Evolutionary conservation across 2,797 vertebrate genomes (phyloP).

Genomic region (Micromesistius poutassou): DNA sequence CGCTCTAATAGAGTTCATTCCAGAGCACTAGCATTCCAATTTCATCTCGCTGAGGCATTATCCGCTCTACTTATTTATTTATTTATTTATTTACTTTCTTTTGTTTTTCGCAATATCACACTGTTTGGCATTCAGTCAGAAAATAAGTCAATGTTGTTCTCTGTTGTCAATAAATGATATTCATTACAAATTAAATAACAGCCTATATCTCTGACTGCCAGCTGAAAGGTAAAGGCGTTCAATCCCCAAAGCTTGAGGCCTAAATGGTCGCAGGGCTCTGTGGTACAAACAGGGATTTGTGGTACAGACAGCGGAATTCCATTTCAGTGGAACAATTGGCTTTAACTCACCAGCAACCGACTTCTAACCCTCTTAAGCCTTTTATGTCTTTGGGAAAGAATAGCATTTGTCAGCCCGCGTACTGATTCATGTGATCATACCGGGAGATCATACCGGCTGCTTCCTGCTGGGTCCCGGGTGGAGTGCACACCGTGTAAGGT

Average conservation of each 20-base stretch:
- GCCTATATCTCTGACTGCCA: not conserved
- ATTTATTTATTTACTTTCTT: constrained; percentile 32
- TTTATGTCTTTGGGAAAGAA: not conserved
- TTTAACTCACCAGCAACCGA: not conserved
- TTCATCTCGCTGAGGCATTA: constrained; percentile 56
- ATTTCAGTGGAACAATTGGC: not conserved
- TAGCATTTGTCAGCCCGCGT: not conserved
- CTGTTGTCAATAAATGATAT: not conserved
- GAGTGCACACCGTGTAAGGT: not conserved
- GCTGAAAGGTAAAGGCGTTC: not conserved
- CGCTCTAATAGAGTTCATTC: constrained; percentile 38
- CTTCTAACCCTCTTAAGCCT: not conserved
- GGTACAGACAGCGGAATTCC: not conserved
- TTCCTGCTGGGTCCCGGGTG: not conserved
- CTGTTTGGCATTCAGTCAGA: not conserved
- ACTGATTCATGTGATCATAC: not conserved
- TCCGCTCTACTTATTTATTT: constrained; percentile 39
- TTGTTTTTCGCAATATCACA: not conserved
- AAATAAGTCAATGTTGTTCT: not conserved
- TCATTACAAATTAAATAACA: not conserved
- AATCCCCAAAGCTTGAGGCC: not conserved
- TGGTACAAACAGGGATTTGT: not conserved
- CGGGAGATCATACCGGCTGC: not conserved
- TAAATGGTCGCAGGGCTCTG: not conserved
- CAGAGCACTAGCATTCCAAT: constrained; percentile 47